Evolutionary conservation across 1,140 invertebrate genomes (phyloP), one percentile per base, ranked within the genome.

Genomic region (Drosophila kepulauana): DNA sequence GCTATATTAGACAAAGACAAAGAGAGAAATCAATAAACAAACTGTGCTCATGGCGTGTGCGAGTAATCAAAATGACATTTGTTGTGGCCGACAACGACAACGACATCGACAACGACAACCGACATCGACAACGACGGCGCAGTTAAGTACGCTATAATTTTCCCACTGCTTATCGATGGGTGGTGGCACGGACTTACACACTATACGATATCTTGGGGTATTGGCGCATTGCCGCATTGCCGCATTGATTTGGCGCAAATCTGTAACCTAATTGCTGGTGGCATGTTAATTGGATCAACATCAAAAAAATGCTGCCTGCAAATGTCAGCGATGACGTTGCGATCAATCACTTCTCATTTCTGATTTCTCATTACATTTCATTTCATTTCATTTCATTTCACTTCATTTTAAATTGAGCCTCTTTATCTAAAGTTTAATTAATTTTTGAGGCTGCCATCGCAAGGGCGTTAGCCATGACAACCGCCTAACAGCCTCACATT

Each of bases 41-140:
- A 67, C 35, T 52, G 48, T 59, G 61, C 59, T 41, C 11, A 52
- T 38, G 68, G 69, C 69, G 68, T 48, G 68, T 72, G 68, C 52
- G 41, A 64, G 69, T 72, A 76, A 76, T 76, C 69, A 76, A 76
- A 76, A 76, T 65, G 62, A 62, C 68, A 76, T 76, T 76, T 76
- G 57, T 72, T 65, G 16, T 49, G 51, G 49, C 13, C 62, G n/a
- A 15, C 70, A 3, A 25, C 20, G 20, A 25, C 20, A 25, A 20
- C 20, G 20, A 20, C 20, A 20, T 2, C 20, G 20, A 20, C 20
- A 20, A 25, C 20, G 20, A 25, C 20, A 25, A 3, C 61, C 20
- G 20, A 25, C 20, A 25, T 3, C 61, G 15, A 38, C 70, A 45
- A 61, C 45, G 63, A 67, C 56, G 8, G 43, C 56, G 68, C 68